phyloP scores from a whole-genome alignment of 2,888 invertebrate species.

The Allacma fusca region DNA sequence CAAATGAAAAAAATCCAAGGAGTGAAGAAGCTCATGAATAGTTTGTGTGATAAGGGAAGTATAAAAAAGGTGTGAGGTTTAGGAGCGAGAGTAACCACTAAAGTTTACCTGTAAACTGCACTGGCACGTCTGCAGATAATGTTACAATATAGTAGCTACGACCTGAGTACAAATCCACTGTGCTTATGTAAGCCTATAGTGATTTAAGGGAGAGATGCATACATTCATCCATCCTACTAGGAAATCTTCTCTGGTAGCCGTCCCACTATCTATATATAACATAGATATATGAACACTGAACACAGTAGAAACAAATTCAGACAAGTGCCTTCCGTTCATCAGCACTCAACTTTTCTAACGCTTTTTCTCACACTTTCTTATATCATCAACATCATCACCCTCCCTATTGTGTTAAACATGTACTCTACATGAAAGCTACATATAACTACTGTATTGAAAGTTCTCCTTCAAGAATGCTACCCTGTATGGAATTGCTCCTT shows the following conservation, averaged over 20 bases:
- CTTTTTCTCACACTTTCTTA: background rate
- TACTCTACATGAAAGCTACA: no score
- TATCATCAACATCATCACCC: background rate
- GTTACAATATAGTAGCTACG: background rate
- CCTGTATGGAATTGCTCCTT: no score
- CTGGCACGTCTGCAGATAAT: background rate
- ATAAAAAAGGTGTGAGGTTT: slow-evolving; percentile 1
- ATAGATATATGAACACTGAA: background rate
- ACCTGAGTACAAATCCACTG: background rate
- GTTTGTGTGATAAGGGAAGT: background rate
- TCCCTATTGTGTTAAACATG: background rate
- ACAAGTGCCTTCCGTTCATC: slow-evolving; percentile 22
- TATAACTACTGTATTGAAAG: no score
- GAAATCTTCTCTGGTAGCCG: background rate
- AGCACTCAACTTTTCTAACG: background rate
- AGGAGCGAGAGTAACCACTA: background rate
- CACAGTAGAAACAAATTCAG: background rate
- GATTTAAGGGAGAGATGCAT: background rate
- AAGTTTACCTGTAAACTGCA: slow-evolving; percentile 1
- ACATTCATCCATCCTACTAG: no score
- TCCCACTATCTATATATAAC: background rate
- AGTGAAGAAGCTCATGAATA: background rate
- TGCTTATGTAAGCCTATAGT: background rate
- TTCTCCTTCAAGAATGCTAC: no score
- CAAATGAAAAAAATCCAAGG: background rate